Evolutionary conservation across 2,888 invertebrate species (phyloP), one percentile per base, ranked within the genome.

Genomic region (Argyresthia goedartella): DNA sequence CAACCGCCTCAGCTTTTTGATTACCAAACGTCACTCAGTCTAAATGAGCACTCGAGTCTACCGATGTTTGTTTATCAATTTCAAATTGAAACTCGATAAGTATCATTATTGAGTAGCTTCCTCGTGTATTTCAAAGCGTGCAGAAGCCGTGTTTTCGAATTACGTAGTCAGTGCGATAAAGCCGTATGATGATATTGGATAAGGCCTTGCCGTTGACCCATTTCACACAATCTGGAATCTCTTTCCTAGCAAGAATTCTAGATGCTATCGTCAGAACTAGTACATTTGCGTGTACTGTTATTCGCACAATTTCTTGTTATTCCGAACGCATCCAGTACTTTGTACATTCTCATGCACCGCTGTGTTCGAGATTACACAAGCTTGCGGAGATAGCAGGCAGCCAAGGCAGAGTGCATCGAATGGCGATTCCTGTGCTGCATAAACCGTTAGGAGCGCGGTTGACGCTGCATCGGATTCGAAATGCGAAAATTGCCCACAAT

Each of bases 391-490:
- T 51, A 44, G 44, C 14, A 10, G 8, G 44, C 14, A 10, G 8
- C 33, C n/a, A 42, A 50, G 50, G 43, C 16, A 33, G 13, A 44
- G 50, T 51, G 44, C 50, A 44, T 51, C 50, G 50, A 44, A 50
- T 42, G 42, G 50, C n/a, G 42, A 50, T 33, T 34, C 25, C 44
- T n/a, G 34, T 9, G 15, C 34, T 15, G 71, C 70, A 67, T 69
- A 69, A 68, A 81, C 81, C 80, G 79, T 84, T 81, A 80, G 73
- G 60, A 69, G 65, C 69, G 73, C 75, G 76, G 81, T 80, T 76
- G 74, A 71, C 68, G 74, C 69, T 71, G 72, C 76, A 79, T 76
- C 73, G 73, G 75, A 81, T 81, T 76, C 73, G 11, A 80, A 81
- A 77, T 78, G 81, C 75, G 81, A 84, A 82, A 81, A 82, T 79